Base-by-base conservation (phyloP, 2,888 invertebrate species). In the Noctua janthe region DNA sequence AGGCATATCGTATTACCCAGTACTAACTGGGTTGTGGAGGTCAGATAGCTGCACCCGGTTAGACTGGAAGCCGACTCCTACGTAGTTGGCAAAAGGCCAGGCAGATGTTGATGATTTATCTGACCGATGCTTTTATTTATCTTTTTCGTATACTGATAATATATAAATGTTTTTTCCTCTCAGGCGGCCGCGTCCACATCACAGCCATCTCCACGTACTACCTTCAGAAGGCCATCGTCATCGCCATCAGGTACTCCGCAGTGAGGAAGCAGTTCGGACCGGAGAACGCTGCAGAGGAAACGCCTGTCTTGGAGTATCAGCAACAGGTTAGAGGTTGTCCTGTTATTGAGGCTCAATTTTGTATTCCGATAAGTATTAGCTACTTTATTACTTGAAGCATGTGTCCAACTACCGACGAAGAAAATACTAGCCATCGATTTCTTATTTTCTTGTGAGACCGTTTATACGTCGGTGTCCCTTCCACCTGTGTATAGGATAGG, bases 231-330 rank as follows among this genome's bases (percentile, higher is more conserved):
- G 98, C 98, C 0, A 95, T 99, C 0, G 97, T 98, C 11, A 99
- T 99, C 84, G 99, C 99, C 0, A 96, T 98, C 39, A 97, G 99
- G 35, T 99, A 99, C 94, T 98, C 99, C 0, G 99, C 98, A 0
- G 98, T 98, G 1, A 97, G 99, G 84, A 98, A 97, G 89, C 99
- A 99, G 96, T 99, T 99, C 94, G 99, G 99, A 0, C 98, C 98
- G 0, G 97, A 98, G 7, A 97, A 97, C 20, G 93, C 96, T 5
- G 93, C 95, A 13, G 97, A 97, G 77, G 99, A 99, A 94, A 97
- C 98, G 84, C 98, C 99, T 0, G 98, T 99, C 1, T 94, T 99
- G 88, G 99, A 99, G 93, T 99, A 99, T 94, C 99, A 99, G 94
- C 97, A 98, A 66, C 99, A 99, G 96, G 98, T 98, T 93, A 70